These are phyloP conservation scores for Eriocheir sinensis DNA, from an alignment of 1,140 invertebrate species.

Conservation along the genomic window DNA sequence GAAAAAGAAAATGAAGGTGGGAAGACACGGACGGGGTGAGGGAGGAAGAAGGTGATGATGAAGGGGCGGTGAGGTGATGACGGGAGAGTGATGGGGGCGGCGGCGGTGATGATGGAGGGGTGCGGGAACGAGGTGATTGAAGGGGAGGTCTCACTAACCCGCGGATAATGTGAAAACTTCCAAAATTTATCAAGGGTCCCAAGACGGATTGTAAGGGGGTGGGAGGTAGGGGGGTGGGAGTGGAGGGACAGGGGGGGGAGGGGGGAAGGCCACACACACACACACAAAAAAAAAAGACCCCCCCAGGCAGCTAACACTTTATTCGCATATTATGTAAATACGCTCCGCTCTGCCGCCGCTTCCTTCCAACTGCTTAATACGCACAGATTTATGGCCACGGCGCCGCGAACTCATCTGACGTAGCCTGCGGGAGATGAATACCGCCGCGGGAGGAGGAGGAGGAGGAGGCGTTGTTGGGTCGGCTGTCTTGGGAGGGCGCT, in stretches of 20 bases:
- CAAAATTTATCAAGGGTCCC: constrained; percentile 45
- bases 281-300: not conserved
- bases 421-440: no score
- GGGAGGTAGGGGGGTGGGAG: no score
- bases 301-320: constrained; percentile 26
- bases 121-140: not conserved
- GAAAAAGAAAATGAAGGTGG: not conserved
- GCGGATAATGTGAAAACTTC: constrained; percentile 47
- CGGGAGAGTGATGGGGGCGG: not conserved
- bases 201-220: not conserved
- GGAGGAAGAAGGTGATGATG: not conserved
- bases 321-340: constrained; percentile 46
- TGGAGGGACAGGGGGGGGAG: no score
- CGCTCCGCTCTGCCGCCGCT: constrained; percentile 2
- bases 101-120: not conserved
- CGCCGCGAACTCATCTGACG: constrained; percentile 1
- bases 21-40: not conserved
- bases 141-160: not conserved
- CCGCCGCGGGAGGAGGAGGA: not conserved
- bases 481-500: no score
- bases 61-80: not conserved
- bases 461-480: not conserved
- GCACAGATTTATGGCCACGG: constrained; percentile 38
- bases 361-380: constrained; percentile 42
- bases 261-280: no score